Base-by-base conservation (phyloP, 37 sponge, comb jelly and placozoan species). In the Haliclona indistincta region DNA sequence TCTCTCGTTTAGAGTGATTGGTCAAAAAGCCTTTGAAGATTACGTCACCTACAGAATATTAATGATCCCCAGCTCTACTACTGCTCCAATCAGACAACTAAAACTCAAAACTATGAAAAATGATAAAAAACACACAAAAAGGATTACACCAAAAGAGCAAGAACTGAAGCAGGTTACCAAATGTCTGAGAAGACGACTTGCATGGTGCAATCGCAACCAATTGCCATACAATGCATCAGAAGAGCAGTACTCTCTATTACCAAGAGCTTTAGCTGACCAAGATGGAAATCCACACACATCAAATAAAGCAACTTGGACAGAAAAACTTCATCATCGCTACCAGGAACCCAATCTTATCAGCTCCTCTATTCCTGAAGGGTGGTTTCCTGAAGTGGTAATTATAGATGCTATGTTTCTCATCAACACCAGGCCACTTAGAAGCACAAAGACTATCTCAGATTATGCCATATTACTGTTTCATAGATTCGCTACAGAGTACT, bases 341-440 rank as follows among this genome's bases (percentile, higher is more conserved):
- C 6, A n/a, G 17, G 56, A 73, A 13, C 72, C 3, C 2, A 25
- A 23, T 3, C 32, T 54, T 13, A 26, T 73, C 8, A 6, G n/a
- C 26, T 42, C 5, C 22, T 13, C 3, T 4, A 40, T 78, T 15
- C 69, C 63, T 6, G 17, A 29, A 29, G 64, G 35, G 26, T 78
- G 79, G 79, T n/a, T 54, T 38, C 64, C 71, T 45, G 39, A 38
- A 37, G 37, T 61, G 7, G 38, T 41, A 11, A 60, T 81, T 23
- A 41, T 71, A 17, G 81, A 81, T 51, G 81, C 70, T 44, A 81
- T 81, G 81, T 81, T 81, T 68, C 26, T 81, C 20, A 71, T 81
- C 4, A 81, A 81, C 41, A 81, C 53, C 17, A 71, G 42, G 2
- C 81, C 72, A 58, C 62, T 74, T 47, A 40, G 66, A 15, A 30